Base-by-base conservation (phyloP, 2,888 invertebrate species). In the Tenthredo distinguenda region DNA sequence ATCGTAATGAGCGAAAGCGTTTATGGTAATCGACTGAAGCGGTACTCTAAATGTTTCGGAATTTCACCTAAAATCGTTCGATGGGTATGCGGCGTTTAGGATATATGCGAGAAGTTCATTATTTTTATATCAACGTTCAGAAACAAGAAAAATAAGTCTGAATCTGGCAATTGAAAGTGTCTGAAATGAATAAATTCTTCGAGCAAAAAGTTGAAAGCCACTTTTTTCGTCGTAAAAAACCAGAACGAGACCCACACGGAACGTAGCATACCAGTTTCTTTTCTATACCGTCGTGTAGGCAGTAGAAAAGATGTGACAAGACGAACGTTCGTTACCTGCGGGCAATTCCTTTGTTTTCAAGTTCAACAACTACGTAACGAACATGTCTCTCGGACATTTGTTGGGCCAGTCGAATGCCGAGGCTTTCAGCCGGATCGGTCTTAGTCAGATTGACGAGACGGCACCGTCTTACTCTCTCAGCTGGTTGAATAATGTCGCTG, bases 381-480 rank as follows among this genome's bases (percentile, higher is more conserved):
- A 91, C 87, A 34, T 68, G 76, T 92, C 91, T 1, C 90, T 91
- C 12, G 26, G 89, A 55, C 34, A 91, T 94, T 90, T 96, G 96
- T 89, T 96, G 96, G 50, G 96, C 96, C 87, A 97, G 93, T 88
- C 96, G 96, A 62, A 97, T 95, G 2, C 97, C 97, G 58, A 97
- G 94, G 89, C 95, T 96, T 90, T 96, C 96, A 88, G 96, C 95
- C 83, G 96, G 93, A 88, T 95, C 95, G 55, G 95, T 95, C 91
- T 96, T 96, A 85, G 96, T 94, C 88, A 97, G 93, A 88, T 96
- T 95, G 84, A 97, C 95, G 91, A 96, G 95, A 86, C 96, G 94
- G 91, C 96, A 96, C 79, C 96, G 94, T 86, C 96, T 95, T 7
- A 83, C 68, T 43, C 47, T 40, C 83, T 83, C 83, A 21, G 82